Conservation (phyloP, 2,797 vertebrate species). For the Melanotaenia pygmaea region DNA sequence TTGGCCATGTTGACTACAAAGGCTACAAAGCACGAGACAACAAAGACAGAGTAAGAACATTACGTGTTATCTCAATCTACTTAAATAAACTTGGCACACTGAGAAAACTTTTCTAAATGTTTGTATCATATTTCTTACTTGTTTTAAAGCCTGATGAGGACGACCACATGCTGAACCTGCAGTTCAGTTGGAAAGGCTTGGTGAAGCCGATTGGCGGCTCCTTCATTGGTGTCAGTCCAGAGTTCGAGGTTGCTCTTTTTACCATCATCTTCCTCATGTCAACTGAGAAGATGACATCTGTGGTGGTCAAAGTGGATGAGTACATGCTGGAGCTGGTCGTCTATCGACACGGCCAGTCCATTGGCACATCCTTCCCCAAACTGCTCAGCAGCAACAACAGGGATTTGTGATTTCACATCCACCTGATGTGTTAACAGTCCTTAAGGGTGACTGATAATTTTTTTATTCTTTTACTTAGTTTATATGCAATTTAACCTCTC, state of each 20-base stretch:
- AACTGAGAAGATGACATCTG: constrained; percentile 74
- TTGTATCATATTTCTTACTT: background rate
- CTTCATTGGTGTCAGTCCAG: constrained; percentile 86
- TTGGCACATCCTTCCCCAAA: constrained; percentile 87
- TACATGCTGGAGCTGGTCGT: constrained; percentile 84
- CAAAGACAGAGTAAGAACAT: constrained; percentile 80
- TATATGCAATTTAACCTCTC: background rate
- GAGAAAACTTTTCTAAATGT: background rate
- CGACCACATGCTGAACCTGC: constrained; percentile 87
- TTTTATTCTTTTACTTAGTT: background rate
- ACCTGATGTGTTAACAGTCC: background rate
- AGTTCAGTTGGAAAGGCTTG: constrained; percentile 87
- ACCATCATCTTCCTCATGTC: constrained; percentile 85
- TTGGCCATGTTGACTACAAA: constrained; percentile 82
- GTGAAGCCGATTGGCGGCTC: constrained; percentile 84
- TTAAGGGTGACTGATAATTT: background rate
- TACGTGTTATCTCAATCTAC: background rate
- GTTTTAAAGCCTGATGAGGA: constrained; percentile 83
- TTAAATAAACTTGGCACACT: background rate
- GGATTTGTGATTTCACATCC: constrained; percentile 55
- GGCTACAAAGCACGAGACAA: constrained; percentile 82
- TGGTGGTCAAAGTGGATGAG: constrained; percentile 81
- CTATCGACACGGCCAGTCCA: constrained; percentile 78
- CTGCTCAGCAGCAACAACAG: constrained; percentile 82
- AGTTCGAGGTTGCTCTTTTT: constrained; percentile 88